These are phyloP conservation scores for Larimichthys polyactis DNA, from an alignment of 2,113 vertebrate genomes.

Conservation along the genomic window DNA sequence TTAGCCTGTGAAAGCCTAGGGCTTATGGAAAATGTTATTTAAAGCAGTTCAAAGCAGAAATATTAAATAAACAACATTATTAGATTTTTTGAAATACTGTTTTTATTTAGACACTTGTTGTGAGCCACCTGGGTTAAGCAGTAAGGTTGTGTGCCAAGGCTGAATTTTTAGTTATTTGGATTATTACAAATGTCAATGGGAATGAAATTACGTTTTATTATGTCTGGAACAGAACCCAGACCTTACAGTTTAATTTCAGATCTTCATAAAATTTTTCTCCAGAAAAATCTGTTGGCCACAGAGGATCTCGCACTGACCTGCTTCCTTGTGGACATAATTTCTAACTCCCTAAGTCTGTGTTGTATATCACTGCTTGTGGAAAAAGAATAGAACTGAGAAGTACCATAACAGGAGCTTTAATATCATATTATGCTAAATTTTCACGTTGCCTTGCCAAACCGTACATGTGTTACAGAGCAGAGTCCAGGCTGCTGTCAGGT, in stretches of 20 bases:
- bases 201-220: background rate
- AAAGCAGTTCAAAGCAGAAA: background rate
- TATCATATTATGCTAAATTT: conserved; percentile 38
- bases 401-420: background rate
- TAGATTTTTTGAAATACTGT: background rate
- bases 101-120: background rate
- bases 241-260: background rate
- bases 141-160: background rate
- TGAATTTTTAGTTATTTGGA: background rate
- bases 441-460: conserved; percentile 33
- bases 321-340: background rate
- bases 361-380: conserved; percentile 12
- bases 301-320: background rate
- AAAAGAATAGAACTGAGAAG: background rate
- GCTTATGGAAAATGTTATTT: background rate
- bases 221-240: background rate
- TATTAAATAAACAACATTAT: background rate
- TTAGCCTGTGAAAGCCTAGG: background rate
- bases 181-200: background rate
- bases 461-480: conserved; percentile 53
- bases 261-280: background rate
- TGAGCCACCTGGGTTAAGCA: background rate
- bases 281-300: background rate
- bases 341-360: background rate
- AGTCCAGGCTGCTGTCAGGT: conserved; percentile 64